Percentiles rank a stretch among this genome's conserved stretches.
Conservation (phyloP, 1,140 invertebrate species). For the Trichoplusia ni region DNA sequence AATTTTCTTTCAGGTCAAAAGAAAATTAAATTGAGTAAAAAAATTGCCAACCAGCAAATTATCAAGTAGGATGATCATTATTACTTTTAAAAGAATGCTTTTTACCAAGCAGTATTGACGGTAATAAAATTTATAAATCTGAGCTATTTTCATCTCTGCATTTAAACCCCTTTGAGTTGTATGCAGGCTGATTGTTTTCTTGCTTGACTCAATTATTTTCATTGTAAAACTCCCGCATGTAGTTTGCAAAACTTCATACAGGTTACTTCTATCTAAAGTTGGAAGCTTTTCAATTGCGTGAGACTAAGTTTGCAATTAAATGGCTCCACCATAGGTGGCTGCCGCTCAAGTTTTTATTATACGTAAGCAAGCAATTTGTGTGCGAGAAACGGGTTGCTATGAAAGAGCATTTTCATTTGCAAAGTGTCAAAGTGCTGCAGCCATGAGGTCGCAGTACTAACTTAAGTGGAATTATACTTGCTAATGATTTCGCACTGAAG, state of each 20-base stretch:
- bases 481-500: background rate
- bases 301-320: slow-evolving; percentile 6
- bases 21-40: too few species aligned
- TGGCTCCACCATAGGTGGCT: background rate
- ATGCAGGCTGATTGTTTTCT: too few species aligned
- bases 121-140: too few species aligned
- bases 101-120: too few species aligned
- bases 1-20: too few species aligned
- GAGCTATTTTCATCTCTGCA: too few species aligned
- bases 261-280: background rate
- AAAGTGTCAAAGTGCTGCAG: slow-evolving; percentile 10
- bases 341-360: background rate
- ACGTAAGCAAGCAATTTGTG: slow-evolving; percentile 3
- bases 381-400: background rate
- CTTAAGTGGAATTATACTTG: slow-evolving; percentile 10
- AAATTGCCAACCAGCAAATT: too few species aligned
- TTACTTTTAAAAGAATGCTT: too few species aligned
- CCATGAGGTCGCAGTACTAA: slow-evolving; percentile 3
- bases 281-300: slow-evolving; percentile 1
- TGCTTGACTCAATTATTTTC: background rate
- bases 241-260: background rate
- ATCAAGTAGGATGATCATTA: too few species aligned
- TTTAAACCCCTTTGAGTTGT: too few species aligned
- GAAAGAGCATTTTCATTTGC: slow-evolving; percentile 1
- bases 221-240: background rate